Evolutionary conservation across 2,888 invertebrate species (phyloP).

Genomic region (Miltochrista miniata): DNA sequence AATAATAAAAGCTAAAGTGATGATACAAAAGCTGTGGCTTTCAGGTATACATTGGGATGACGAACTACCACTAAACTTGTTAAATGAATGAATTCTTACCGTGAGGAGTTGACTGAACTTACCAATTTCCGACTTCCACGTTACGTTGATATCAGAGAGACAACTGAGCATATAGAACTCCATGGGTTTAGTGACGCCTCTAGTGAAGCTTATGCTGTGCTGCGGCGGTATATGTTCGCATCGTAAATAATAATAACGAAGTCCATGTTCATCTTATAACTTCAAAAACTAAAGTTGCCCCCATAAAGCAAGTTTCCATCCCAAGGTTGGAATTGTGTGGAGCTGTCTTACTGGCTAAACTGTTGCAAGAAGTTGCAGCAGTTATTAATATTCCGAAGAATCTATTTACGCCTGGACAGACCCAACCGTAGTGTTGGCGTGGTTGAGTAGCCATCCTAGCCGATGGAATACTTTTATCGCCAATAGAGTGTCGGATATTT

Average conservation of each 20-base stretch:
- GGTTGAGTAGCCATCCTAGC: too few species aligned
- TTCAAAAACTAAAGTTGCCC: slow-evolving; percentile 3
- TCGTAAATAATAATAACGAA: neutral
- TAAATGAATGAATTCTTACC: slow-evolving; percentile 26
- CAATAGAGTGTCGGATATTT: neutral
- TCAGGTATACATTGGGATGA: slow-evolving; percentile 19
- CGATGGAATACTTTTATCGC: neutral
- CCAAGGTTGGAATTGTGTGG: slow-evolving; percentile 8
- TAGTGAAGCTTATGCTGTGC: neutral
- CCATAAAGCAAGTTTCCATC: slow-evolving; percentile 1
- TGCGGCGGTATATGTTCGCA: neutral
- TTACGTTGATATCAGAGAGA: slow-evolving; percentile 14
- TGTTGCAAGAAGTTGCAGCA: neutral
- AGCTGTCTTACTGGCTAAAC: neutral
- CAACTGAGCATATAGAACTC: neutral
- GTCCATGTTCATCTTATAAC: neutral
- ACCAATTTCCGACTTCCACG: slow-evolving; percentile 16
- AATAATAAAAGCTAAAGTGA: slow-evolving; percentile 8
- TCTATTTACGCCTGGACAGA: slow-evolving; percentile 1
- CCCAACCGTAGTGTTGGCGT: neutral
- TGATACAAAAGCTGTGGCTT: slow-evolving; percentile 14
- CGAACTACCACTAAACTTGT: slow-evolving; percentile 4
- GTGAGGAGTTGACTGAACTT: slow-evolving; percentile 10
- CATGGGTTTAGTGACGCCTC: slow-evolving; percentile 4
- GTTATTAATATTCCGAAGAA: neutral